Evolutionary conservation across 2,797 vertebrate species (phyloP), one percentile per base, ranked within the genome.

Genomic region (Lagodon rhomboides): DNA sequence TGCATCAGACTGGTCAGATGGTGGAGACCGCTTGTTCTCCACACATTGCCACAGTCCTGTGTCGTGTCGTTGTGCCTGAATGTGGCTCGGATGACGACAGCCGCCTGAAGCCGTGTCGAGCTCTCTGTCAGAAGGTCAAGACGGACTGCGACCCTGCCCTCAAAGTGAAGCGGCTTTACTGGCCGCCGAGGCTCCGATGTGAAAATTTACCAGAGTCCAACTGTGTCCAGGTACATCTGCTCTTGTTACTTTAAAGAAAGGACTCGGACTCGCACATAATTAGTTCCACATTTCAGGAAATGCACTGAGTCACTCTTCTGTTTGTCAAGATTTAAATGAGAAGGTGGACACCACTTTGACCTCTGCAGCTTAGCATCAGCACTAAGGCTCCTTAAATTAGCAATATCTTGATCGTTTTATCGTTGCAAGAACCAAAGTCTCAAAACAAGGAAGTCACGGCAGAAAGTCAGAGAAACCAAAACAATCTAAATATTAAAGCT

Each of bases 81-180:
- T 93, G 92, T 13, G 27, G 59, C 59, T 63, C 86, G 0, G 85
- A 80, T 0, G 73, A 86, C 0, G 18, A 79, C 71, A 78, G 3
- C 72, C 70, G 51, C 1, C 15, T 51, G 44, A 91, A 86, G 68
- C 94, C 92, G 0, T 94, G 93, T 66, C 60, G 80, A 15, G 73
- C 85, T 6, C 83, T 94, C 18, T 94, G 94, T 34, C 75, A 88
- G 25, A 90, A 81, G 66, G 93, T 93, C 54, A 92, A 88, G 85
- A 56, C 68, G 0, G 93, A 93, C 58, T 94, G 94, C 1, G 89
- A 91, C 0, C 30, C 85, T 0, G 2, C 41, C 3, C 16, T 94
- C 22, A 88, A 3, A 44, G 18, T 56, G 0, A 92, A 78, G 61
- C n/a, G 73, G 18, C 0, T 94, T 53, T 1, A 0, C n/a, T 93